A percentile compares a stretch with the other conserved stretches of the same genome.
phyloP scores from a whole-genome alignment of 2,113 vertebrate genomes.

The Prolemur simus region DNA sequence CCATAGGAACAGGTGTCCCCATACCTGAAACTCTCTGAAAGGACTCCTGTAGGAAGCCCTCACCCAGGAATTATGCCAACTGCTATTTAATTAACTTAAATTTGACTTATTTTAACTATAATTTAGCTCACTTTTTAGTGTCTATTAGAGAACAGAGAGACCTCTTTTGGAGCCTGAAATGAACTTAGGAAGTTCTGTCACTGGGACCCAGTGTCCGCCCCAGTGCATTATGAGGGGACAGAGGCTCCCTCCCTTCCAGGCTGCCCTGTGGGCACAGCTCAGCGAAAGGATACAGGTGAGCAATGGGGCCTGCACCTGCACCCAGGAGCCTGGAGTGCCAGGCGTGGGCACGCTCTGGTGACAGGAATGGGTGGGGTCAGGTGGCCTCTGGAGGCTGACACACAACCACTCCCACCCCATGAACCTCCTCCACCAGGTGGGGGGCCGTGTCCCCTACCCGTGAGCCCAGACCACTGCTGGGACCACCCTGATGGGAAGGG shows the following conservation, averaged over 20 bases:
- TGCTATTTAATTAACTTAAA: not conserved
- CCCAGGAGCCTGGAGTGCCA: not conserved
- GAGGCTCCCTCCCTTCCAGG: rapidly evolving
- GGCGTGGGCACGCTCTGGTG: not conserved
- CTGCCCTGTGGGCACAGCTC: not conserved
- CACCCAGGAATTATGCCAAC: too few relatives aligned
- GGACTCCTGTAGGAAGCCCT: not conserved
- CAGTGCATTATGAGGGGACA: not conserved
- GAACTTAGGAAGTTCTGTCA: not conserved
- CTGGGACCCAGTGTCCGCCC: not conserved
- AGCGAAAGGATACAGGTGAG: not conserved
- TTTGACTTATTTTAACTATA: not conserved
- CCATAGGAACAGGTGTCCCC: rapidly evolving
- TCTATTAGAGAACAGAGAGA: not conserved
- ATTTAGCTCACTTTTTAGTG: not conserved
- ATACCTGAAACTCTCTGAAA: not conserved
- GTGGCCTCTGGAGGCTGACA: not conserved
- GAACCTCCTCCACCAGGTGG: not conserved
- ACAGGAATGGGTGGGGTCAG: not conserved
- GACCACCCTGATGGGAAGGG: not conserved
- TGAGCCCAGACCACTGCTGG: not conserved
- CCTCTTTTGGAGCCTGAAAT: not conserved
- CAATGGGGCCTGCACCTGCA: not conserved
- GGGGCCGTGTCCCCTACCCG: rapidly evolving
- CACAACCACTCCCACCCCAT: not conserved